Evolutionary conservation across 37 sponge, comb jelly and placozoan genomes (phyloP), one percentile per base, ranked within the genome.

Genomic region (Theonella swinhoei): DNA sequence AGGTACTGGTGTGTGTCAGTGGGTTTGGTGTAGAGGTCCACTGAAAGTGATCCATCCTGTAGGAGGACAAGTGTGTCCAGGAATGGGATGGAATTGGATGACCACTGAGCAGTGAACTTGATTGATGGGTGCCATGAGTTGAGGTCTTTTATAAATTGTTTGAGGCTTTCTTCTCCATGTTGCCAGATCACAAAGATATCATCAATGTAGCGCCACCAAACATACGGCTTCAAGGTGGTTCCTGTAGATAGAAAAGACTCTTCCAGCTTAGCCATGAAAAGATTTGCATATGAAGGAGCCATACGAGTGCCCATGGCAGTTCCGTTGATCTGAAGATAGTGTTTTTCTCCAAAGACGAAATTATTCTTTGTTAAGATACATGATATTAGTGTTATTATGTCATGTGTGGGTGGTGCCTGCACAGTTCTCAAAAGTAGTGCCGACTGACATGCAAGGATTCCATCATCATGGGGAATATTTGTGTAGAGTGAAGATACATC

Each of bases 171-270:
- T 68, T 77, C 82, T 43, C 42, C 43, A 29, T 70, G 35, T 33
- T 2, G 25, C 82, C 82, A 81, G 8, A 71, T 4, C 7, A 38
- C 30, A 28, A 68, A 81, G 2, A 81, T 77, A 42, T 81, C 75
- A 62, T 81, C 82, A 34, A 81, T 81, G 73, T 20, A 81, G 77
- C 82, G 3, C 75, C 43, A 41, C 83, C 83, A 82, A 0, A 36
- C 20, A 22, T 0, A 47, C 26, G 77, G 41, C 28, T 79, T 73
- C 26, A 8, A 24, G 42, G 9, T 25, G 68, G 43, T 39, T 78
- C 4, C 2, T 3, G 37, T 30, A 22, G 5, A 75, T 1, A 61
- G 63, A n/a, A n/a, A n/a, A 47, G 39, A n/a, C 35, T 47, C 58
- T 82, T 71, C 83, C 8, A 82, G 31, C 20, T 43, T 60, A 28